phyloP scores from a whole-genome alignment of 2,888 invertebrate species.

The Caenorhabditis wallacei region DNA sequence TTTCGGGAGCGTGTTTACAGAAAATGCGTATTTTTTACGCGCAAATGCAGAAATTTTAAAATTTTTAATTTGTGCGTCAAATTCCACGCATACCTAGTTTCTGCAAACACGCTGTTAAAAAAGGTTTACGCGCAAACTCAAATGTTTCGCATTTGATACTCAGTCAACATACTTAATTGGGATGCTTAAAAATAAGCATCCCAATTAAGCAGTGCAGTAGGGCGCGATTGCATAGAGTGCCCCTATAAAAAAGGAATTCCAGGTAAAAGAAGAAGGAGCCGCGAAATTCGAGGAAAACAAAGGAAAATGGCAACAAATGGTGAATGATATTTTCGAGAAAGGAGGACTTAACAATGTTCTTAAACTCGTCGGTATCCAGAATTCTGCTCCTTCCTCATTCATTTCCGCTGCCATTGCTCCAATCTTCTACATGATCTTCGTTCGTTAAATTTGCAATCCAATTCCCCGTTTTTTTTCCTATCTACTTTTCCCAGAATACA shows the following conservation, averaged over 20 bases:
- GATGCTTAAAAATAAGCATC: too few species aligned
- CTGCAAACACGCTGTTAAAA: too few species aligned
- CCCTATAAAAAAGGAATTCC: slow-evolving; percentile 20
- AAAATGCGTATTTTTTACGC: too few species aligned
- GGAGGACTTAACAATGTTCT: slow-evolving; percentile 63
- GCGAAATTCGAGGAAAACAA: slow-evolving; percentile 75
- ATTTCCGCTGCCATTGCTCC: slow-evolving; percentile 63
- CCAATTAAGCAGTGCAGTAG: too few species aligned
- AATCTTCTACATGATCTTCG: slow-evolving; percentile 66
- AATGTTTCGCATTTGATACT: too few species aligned
- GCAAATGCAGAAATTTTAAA: too few species aligned
- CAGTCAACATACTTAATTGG: too few species aligned
- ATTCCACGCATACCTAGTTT: too few species aligned
- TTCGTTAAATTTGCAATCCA: slow-evolving; percentile 48
- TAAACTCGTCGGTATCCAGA: slow-evolving; percentile 51
- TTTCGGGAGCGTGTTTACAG: too few species aligned
- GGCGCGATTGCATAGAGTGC: too few species aligned
- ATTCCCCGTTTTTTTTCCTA: slow-evolving; percentile 1
- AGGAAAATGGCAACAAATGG: slow-evolving; percentile 73
- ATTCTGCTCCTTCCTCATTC: slow-evolving; percentile 31
- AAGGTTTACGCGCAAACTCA: too few species aligned
- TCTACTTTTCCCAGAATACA: background rate
- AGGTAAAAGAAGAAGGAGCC: slow-evolving; percentile 72
- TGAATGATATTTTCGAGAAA: slow-evolving; percentile 74
- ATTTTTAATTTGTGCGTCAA: too few species aligned